Evolutionary conservation across 92 coral and sea anemone genomes (phyloP), one percentile per base, ranked within the genome.

Genomic region (Porites evermanni): DNA sequence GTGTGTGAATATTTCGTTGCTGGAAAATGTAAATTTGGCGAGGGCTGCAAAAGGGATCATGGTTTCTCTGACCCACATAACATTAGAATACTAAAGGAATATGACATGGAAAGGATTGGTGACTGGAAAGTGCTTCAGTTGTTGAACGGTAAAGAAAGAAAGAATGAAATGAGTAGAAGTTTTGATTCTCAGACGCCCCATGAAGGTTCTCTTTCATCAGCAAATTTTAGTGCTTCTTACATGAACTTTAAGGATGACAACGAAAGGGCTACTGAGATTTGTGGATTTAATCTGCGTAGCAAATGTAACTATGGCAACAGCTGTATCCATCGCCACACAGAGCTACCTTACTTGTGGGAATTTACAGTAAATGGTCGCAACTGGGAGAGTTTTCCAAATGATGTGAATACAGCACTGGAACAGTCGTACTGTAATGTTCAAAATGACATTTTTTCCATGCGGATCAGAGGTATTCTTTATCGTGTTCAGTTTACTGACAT

Each of bases 261-360:
- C 19, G 91, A 70, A 17, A 68, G 77, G 32, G 91, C 87, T 47
- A 75, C 74, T 6, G 95, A 95, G 29, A 95, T 97, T 23, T 97
- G 99, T 84, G 98, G 98, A 11, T 97, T 93, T 64, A 74, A 95
- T 78, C 79, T 97, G 11, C 94, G 93, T 38, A 98, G 98, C 58
- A 53, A 53, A 0, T 53, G 58, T 53, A 53, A 53, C 58, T 53
- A 53, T 1, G 58, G 58, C 58, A 53, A 53, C 58, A 53, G 58
- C 58, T 53, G 58, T 53, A 53, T 53, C 58, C 58, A 53, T 53
- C 58, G 58, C 12, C 58, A 53, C 58, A 53, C 58, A 53, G 58
- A 53, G 58, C 58, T 53, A 53, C 58, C 58, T 10, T 97, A 97
- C 72, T 80, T 89, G 56, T 97, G 99, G 99, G 94, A 97, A 68